A percentile compares a stretch with the other conserved stretches of the same genome.
Conservation (phyloP, 2,113 vertebrate species). For the Eretmochelys imbricata region DNA sequence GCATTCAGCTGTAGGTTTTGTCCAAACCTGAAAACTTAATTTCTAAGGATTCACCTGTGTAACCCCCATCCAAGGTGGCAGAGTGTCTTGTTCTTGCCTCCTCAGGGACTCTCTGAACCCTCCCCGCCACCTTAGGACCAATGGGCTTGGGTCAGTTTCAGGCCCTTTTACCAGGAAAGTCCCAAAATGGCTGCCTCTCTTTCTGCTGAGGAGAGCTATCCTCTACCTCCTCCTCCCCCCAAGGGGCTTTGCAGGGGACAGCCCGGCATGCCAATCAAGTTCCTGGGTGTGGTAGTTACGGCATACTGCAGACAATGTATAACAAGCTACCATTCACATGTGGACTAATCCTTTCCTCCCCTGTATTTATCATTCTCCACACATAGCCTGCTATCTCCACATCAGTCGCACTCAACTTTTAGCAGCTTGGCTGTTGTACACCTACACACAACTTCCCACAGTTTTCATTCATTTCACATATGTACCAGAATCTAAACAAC, state of each 20-base stretch:
- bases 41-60: background rate
- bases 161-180: background rate
- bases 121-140: background rate
- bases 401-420: constrained; percentile 59
- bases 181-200: background rate
- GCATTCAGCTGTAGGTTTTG: background rate
- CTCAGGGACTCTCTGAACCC: background rate
- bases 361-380: constrained; percentile 56
- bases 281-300: background rate
- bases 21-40: background rate
- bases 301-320: constrained; percentile 25
- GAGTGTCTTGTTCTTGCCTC: background rate
- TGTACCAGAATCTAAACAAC: constrained; percentile 23
- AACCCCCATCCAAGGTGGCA: background rate
- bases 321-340: background rate
- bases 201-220: background rate
- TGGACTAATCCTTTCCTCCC: constrained; percentile 1
- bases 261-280: background rate
- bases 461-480: constrained; percentile 50
- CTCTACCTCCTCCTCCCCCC: background rate
- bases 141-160: background rate
- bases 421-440: constrained; percentile 64
- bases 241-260: background rate
- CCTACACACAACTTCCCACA: constrained; percentile 53
- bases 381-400: constrained; percentile 63